Conservation (phyloP, 2,888 invertebrate species). For the Plutella xylostella region DNA sequence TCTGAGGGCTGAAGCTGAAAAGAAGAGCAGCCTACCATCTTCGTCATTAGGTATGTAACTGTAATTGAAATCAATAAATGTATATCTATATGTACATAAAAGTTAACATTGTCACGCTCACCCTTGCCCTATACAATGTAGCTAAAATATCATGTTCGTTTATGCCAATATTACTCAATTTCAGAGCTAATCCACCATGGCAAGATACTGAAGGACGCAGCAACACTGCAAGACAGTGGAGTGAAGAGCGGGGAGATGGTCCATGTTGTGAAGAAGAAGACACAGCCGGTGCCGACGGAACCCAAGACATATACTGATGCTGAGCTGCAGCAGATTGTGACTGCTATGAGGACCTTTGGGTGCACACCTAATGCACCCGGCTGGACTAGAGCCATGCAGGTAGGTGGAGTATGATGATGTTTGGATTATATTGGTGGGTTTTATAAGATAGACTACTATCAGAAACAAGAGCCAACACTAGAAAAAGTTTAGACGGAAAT, state of each 20-base stretch:
- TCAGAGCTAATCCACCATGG: constrained; percentile 80
- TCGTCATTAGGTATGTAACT: constrained; percentile 62
- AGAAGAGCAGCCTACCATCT: constrained; percentile 65
- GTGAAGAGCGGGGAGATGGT: constrained; percentile 69
- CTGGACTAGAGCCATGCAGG: constrained; percentile 76
- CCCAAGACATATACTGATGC: constrained; percentile 65
- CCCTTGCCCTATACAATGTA: no score
- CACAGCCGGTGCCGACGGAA: constrained; percentile 33
- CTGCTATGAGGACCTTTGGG: constrained; percentile 72
- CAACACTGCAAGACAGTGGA: constrained; percentile 73
- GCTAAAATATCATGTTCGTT: no score
- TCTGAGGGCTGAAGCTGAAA: constrained; percentile 70
- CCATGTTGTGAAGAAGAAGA: constrained; percentile 66
- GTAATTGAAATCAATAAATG: neutral
- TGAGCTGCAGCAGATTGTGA: constrained; percentile 72
- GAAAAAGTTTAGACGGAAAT: no score
- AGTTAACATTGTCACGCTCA: neutral
- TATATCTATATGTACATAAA: neutral
- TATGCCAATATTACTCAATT: no score
- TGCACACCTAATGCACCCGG: constrained; percentile 69
- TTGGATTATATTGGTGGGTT: no score
- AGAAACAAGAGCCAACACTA: no score
- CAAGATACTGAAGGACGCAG: constrained; percentile 72
- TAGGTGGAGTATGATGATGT: constrained; percentile 34
- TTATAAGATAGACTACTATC: no score